These are phyloP conservation scores for Rhogogaster chlorosoma DNA, from an alignment of 2,888 invertebrate genomes.

Conservation along the genomic window DNA sequence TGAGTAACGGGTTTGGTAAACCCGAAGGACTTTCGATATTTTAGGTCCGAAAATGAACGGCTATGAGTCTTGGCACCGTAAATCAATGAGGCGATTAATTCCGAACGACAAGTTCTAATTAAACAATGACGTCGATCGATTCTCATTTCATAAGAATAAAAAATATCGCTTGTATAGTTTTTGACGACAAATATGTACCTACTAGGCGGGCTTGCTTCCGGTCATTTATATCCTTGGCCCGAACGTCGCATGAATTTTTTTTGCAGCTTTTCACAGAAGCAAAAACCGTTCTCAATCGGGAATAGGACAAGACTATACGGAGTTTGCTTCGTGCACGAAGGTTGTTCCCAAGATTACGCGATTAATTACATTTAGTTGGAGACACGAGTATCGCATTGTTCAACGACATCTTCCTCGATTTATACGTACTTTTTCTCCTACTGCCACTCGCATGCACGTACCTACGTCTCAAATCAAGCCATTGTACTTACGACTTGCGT, in stretches of 20 bases:
- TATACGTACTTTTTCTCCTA: not conserved
- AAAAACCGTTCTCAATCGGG: conserved; percentile 33
- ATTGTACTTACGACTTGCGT: conserved; percentile 46
- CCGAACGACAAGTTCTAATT: not conserved
- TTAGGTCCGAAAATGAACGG: not conserved
- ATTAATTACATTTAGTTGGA: conserved; percentile 34
- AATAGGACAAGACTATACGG: not conserved
- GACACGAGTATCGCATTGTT: conserved; percentile 36
- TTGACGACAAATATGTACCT: too few species aligned
- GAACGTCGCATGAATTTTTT: conserved; percentile 5
- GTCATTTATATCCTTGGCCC: conserved; percentile 1
- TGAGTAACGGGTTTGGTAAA: not conserved
- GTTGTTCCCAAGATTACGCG: conserved; percentile 47
- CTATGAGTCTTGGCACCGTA: conserved; percentile 1
- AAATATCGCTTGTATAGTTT: not conserved
- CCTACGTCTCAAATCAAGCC: conserved; percentile 15
- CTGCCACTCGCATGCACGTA: not conserved
- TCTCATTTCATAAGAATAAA: not conserved
- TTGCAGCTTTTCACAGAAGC: not conserved
- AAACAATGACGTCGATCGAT: not conserved
- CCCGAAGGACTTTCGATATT: conserved; percentile 14
- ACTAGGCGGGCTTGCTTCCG: not conserved
- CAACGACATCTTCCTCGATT: conserved; percentile 42
- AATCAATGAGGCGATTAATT: conserved; percentile 38
- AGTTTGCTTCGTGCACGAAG: conserved; percentile 11